Evolutionary conservation across 64 coral and sea anemone genomes (phyloP).

Genomic region (Stichodactyla helianthus): DNA sequence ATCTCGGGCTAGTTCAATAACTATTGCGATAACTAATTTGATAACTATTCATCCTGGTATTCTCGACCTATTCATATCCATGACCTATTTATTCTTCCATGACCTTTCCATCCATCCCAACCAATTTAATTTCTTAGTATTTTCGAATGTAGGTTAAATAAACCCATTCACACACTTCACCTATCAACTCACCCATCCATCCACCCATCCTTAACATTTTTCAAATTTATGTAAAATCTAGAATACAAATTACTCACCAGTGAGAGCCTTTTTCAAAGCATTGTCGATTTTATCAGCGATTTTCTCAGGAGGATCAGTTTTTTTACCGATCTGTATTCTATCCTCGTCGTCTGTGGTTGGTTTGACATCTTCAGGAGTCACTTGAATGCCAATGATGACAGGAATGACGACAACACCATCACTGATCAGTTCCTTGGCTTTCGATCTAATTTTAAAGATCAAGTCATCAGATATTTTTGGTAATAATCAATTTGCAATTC

Average conservation of each 20-base stretch:
- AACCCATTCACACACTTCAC: neutral
- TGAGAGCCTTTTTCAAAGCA: neutral
- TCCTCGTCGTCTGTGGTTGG: conserved; percentile 37
- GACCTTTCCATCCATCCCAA: too few relatives aligned
- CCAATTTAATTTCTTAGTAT: too few relatives aligned
- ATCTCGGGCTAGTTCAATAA: too few relatives aligned
- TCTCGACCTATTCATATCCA: too few relatives aligned
- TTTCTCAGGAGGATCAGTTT: neutral
- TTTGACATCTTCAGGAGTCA: conserved; percentile 24
- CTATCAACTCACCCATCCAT: neutral
- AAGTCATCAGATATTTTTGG: too few relatives aligned
- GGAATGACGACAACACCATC: conserved; percentile 31
- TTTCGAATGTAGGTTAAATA: too few relatives aligned
- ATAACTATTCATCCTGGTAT: too few relatives aligned
- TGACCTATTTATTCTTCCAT: too few relatives aligned
- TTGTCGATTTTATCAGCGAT: neutral
- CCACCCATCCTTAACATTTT: neutral
- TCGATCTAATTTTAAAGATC: neutral
- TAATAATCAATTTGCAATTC: too few relatives aligned
- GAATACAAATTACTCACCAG: neutral
- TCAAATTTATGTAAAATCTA: neutral
- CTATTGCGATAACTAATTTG: too few relatives aligned
- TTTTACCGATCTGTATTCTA: neutral
- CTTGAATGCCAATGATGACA: conserved; percentile 33
- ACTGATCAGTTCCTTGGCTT: conserved; percentile 38